These are phyloP conservation scores for Pogonocichla stellata DNA, from an alignment of 2,113 vertebrate species.

Conservation along the genomic window DNA sequence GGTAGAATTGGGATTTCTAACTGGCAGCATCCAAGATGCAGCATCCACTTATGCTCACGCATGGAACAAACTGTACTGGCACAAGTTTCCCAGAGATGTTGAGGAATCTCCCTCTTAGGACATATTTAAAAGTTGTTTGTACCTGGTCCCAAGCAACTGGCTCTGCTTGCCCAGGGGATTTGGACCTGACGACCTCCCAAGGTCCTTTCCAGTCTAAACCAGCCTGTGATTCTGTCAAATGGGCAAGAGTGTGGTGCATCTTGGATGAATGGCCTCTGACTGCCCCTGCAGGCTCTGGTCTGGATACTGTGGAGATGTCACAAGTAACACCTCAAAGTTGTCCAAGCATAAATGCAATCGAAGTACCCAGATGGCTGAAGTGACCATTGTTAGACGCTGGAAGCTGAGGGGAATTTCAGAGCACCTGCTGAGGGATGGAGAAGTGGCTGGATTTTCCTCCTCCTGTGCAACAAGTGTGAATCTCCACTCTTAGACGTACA, in stretches of 20 bases:
- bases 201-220: neutral
- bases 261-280: neutral
- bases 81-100: neutral
- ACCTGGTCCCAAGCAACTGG: neutral
- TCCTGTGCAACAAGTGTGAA: neutral
- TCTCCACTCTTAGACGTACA: neutral
- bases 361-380: neutral
- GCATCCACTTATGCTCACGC: neutral
- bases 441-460: neutral
- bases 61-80: neutral
- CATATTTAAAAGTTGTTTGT: neutral
- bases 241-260: neutral
- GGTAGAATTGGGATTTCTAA: neutral
- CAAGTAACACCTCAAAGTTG: neutral
- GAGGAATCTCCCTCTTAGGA: neutral
- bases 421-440: neutral
- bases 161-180: neutral
- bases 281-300: neutral
- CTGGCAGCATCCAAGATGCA: neutral
- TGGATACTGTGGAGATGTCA: neutral
- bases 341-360: rapidly evolving
- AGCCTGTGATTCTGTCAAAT: neutral
- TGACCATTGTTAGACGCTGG: neutral
- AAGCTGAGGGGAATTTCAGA: neutral
- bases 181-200: neutral